phyloP scores from a whole-genome alignment of 1,140 invertebrate species.

The Branchinecta lindahli region DNA sequence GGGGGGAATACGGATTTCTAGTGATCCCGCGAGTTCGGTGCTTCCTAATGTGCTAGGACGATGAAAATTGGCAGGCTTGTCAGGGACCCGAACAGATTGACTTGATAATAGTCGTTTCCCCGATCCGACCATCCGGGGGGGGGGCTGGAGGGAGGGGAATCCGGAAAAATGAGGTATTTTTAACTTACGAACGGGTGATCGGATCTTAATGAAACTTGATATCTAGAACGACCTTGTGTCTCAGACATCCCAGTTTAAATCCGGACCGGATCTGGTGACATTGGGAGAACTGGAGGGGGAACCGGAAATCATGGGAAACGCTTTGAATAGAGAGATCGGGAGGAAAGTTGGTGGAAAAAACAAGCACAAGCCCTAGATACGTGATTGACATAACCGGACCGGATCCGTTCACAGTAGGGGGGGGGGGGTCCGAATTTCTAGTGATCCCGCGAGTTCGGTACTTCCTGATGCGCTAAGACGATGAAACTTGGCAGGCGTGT shows the following conservation, averaged over 20 bases:
- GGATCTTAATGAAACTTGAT: background rate
- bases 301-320: background rate
- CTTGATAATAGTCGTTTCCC: too few species aligned
- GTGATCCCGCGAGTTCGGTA: too few species aligned
- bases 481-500: too few species aligned
- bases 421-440: too few species aligned
- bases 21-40: too few species aligned
- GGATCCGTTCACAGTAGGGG: background rate
- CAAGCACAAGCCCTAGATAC: background rate
- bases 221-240: background rate
- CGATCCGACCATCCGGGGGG: background rate
- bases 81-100: too few species aligned
- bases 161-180: background rate
- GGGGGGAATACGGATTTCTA: too few species aligned
- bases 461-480: too few species aligned
- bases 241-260: background rate
- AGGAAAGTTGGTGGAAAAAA: background rate
- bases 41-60: too few species aligned
- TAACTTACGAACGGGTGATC: background rate
- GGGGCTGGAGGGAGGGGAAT: background rate
- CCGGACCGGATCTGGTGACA: background rate
- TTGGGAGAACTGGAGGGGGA: background rate
- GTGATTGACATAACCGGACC: background rate
- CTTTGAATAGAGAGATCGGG: background rate
- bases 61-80: too few species aligned